These are phyloP conservation scores for Zingel zingel DNA, from an alignment of 2,113 vertebrate genomes.

Conservation along the genomic window DNA sequence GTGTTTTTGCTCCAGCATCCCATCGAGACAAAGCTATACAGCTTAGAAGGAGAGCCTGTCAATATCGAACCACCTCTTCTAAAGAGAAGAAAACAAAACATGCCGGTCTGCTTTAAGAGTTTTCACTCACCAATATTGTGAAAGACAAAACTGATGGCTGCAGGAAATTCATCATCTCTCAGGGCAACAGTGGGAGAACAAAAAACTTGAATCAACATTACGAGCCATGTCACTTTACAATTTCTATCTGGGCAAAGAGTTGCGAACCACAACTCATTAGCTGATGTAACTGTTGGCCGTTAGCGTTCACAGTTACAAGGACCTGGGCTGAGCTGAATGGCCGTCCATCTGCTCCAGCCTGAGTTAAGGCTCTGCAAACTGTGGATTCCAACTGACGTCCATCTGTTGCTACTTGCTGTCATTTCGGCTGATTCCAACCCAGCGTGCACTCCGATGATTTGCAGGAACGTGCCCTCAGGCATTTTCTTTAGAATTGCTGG, in stretches of 20 bases:
- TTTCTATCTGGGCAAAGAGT: background rate
- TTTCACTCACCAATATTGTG: constrained; percentile 5
- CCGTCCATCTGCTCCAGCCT: constrained; percentile 69
- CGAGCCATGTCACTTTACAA: background rate
- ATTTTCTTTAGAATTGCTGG: constrained; percentile 27
- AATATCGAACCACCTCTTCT: constrained; percentile 7
- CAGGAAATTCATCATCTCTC: background rate
- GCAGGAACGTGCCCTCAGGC: constrained; percentile 1
- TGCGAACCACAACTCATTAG: constrained; percentile 15
- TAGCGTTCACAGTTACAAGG: constrained; percentile 57
- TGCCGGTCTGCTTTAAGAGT: background rate
- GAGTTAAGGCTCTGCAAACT: constrained; percentile 54
- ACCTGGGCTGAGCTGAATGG: constrained; percentile 35
- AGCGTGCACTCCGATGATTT: constrained; percentile 30
- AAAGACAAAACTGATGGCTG: background rate
- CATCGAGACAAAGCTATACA: background rate
- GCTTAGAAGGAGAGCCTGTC: constrained; percentile 30
- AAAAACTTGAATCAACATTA: background rate
- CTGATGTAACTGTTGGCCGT: constrained; percentile 32
- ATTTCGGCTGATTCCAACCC: constrained; percentile 29
- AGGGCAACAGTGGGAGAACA: background rate
- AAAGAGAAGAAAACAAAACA: too few relatives aligned
- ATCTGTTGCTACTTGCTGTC: constrained; percentile 68
- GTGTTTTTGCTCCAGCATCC: constrained; percentile 7
- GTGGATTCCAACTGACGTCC: constrained; percentile 58